phyloP scores from a whole-genome alignment of 2,888 invertebrate genomes.

The Drosophila diplacantha region DNA sequence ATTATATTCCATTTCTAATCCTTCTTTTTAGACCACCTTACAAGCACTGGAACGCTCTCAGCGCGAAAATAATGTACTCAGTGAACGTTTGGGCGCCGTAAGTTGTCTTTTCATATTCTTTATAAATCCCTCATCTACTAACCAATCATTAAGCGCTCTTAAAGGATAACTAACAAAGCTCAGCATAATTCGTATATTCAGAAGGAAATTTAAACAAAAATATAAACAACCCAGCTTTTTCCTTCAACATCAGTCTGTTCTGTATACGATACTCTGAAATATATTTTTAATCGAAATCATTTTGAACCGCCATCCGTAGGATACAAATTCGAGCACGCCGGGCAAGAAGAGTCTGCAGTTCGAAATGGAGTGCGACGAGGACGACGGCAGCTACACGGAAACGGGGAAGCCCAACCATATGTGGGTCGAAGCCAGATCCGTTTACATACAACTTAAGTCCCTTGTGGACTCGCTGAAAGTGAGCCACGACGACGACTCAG shows the following conservation, averaged over 20 bases:
- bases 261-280: background rate
- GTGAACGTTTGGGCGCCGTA: slow-evolving; percentile 84
- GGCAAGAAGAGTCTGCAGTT: slow-evolving; percentile 86
- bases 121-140: background rate
- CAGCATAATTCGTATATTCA: slow-evolving; percentile 6
- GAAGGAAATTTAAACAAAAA: background rate
- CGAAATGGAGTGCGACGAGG: slow-evolving; percentile 91
- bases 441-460: slow-evolving; percentile 85
- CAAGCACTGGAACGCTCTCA: slow-evolving; percentile 85
- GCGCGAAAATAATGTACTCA: slow-evolving; percentile 84
- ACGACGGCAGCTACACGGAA: slow-evolving; percentile 79
- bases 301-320: slow-evolving; percentile 48
- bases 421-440: slow-evolving; percentile 83
- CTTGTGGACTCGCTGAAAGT: slow-evolving; percentile 86
- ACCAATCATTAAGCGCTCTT: slow-evolving; percentile 7
- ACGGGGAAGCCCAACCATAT: slow-evolving; percentile 79
- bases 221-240: background rate
- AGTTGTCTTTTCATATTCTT: slow-evolving; percentile 42
- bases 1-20: too few species aligned
- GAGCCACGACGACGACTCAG: slow-evolving; percentile 86
- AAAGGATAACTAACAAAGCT: slow-evolving; percentile 10
- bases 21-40: slow-evolving; percentile 79
- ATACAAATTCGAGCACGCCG: slow-evolving; percentile 72
- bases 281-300: background rate
- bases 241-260: slow-evolving; percentile 5